Evolutionary conservation across 2,113 vertebrate genomes (phyloP), one percentile per base, ranked within the genome.

Genomic region (Caranx melampygus): DNA sequence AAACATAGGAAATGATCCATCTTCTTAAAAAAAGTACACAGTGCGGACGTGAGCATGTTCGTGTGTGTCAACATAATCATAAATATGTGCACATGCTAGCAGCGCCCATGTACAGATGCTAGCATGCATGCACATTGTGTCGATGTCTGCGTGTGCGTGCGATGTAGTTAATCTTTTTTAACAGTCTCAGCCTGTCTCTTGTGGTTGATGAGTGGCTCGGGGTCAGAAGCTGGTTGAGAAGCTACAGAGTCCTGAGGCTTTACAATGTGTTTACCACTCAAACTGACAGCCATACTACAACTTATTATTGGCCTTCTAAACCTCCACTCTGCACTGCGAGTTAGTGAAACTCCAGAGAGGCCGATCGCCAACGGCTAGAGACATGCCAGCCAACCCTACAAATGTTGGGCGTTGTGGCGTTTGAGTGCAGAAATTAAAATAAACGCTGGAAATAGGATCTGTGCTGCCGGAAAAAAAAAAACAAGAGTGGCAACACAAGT

Each of bases 251-350:
- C 92, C 89, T 21, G 78, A 47, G 91, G 92, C 91, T 85, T 91
- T 91, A 92, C 92, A 89, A 89, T 89, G 89, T 92, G 92, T 93
- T 93, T 92, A 92, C 92, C 80, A 80, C 88, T 87, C 85, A 86
- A 60, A 87, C 84, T 89, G 91, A 93, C 92, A 91, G 88, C 89
- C 79, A 86, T 65, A 89, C 86, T 75, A 84, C 79, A 88, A 88
- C 85, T 85, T 90, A 90, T 92, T 92, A 92, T 88, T 92, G 91
- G 87, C 87, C 88, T 78, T 79, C 85, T 77, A 86, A 93, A 90
- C 88, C 89, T 90, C 84, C 77, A 60, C 85, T 16, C 76, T 62
- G 78, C 88, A 66, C 78, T 72, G 75, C 35, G 66, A 91, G 88
- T 87, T 85, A 85, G 67, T 88, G 87, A 66, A 91, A 90, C 88